These are phyloP conservation scores for Brachionus calyciflorus DNA, from an alignment of 1,140 invertebrate genomes.

Conservation along the genomic window DNA sequence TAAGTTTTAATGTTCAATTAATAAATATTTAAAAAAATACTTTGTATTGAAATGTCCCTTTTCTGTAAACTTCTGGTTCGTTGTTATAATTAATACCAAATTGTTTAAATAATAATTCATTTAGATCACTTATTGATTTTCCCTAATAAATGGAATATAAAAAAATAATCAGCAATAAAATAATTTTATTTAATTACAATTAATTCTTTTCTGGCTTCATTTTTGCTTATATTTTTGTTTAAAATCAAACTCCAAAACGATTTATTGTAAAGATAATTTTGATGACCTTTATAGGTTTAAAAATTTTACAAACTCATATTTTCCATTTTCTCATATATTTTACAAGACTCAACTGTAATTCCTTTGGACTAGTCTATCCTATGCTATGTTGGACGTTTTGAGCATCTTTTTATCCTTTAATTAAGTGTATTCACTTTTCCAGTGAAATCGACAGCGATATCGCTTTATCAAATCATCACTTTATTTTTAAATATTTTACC, in stretches of 20 bases:
- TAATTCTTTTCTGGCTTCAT: neutral
- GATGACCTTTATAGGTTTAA: constrained; percentile 1
- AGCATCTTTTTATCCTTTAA: too few relatives aligned
- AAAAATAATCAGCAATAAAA: neutral
- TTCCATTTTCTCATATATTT: too few relatives aligned
- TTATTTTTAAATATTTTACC: too few relatives aligned
- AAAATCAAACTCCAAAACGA: neutral
- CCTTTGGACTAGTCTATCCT: too few relatives aligned
- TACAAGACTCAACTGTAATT: too few relatives aligned
- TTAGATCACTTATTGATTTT: neutral
- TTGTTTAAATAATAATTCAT: neutral
- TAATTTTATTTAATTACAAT: neutral
- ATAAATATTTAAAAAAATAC: neutral
- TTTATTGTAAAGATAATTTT: neutral
- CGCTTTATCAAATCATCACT: too few relatives aligned
- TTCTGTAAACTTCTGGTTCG: neutral
- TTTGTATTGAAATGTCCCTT: constrained; percentile 7
- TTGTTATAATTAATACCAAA: constrained; percentile 14
- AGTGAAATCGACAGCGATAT: too few relatives aligned
- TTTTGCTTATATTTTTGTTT: neutral
- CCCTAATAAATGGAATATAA: neutral
- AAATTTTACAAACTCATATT: too few relatives aligned
- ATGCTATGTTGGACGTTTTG: too few relatives aligned
- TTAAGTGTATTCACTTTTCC: too few relatives aligned
- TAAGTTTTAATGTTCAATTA: neutral